These are phyloP conservation scores for Caenorhabditis sp. DNA, from an alignment of 2,888 invertebrate genomes.

Conservation along the genomic window DNA sequence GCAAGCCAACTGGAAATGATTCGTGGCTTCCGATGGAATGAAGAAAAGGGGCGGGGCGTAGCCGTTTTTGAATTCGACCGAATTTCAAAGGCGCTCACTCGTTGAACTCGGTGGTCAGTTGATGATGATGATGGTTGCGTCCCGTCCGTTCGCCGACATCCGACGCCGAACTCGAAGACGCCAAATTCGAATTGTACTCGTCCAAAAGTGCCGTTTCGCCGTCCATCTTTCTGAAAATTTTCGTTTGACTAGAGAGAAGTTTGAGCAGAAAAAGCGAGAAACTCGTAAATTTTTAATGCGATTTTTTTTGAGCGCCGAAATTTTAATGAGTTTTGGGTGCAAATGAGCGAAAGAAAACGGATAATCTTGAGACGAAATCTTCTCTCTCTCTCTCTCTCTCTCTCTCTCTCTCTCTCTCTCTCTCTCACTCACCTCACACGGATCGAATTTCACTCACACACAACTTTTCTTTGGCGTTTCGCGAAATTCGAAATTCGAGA, in stretches of 20 bases:
- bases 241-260: not conserved
- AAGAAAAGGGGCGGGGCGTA: constrained; percentile 35
- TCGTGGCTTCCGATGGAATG: constrained; percentile 36
- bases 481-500: constrained; percentile 19
- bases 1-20: constrained; percentile 54
- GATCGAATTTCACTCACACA: constrained; percentile 5
- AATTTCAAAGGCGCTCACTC: constrained; percentile 16
- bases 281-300: constrained; percentile 12
- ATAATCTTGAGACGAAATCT: constrained; percentile 42
- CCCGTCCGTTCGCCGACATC: constrained; percentile 41
- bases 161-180: constrained; percentile 46
- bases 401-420: not conserved
- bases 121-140: constrained; percentile 34
- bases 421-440: not conserved
- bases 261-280: not conserved
- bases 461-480: not conserved
- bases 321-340: constrained; percentile 1
- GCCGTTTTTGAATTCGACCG: not conserved
- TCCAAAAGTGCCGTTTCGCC: constrained; percentile 54
- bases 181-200: constrained; percentile 54
- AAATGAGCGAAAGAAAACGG: constrained; percentile 15
- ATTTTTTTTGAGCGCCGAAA: not conserved
- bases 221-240: constrained; percentile 50
- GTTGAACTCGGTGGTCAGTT: constrained; percentile 49
- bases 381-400: not conserved